phyloP scores from a whole-genome alignment of 1,140 invertebrate genomes.

The Philaenus spumarius region DNA sequence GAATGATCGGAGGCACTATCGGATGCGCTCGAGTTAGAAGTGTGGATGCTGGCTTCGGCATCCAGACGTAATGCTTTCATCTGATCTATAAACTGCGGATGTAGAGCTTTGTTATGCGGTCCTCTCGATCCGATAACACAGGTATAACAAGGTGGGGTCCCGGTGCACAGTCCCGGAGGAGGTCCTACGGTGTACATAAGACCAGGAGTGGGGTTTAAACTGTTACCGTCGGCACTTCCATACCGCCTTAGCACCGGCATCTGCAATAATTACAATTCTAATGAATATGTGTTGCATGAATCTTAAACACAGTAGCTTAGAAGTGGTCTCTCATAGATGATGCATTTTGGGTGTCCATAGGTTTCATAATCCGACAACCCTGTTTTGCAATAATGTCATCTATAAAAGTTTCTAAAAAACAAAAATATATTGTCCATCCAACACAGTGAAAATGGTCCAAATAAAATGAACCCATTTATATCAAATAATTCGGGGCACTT shows the following conservation, averaged over 20 bases:
- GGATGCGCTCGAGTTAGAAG: conserved; percentile 14
- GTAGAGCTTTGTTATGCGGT: neutral
- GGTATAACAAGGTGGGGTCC: neutral
- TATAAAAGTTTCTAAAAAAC: no score
- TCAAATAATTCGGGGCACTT: no score
- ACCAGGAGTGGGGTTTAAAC: neutral
- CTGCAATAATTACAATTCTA: no score
- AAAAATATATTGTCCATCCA: no score
- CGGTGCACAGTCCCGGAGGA: neutral
- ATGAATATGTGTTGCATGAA: no score
- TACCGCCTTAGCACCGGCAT: conserved; percentile 3
- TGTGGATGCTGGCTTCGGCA: neutral
- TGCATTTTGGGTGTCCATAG: no score
- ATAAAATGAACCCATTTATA: no score
- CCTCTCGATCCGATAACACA: neutral
- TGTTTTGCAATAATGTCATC: no score
- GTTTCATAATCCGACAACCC: no score
- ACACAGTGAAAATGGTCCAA: no score
- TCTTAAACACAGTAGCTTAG: no score
- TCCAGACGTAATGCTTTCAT: conserved; percentile 9
- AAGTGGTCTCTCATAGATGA: no score
- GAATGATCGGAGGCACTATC: conserved; percentile 25
- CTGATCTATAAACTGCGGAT: neutral
- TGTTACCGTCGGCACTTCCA: neutral
- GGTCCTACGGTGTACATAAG: neutral